A percentile compares a stretch with the other conserved stretches of the same genome.
Conservation (phyloP, 2,113 vertebrate species). For the Heterochromis multidens region DNA sequence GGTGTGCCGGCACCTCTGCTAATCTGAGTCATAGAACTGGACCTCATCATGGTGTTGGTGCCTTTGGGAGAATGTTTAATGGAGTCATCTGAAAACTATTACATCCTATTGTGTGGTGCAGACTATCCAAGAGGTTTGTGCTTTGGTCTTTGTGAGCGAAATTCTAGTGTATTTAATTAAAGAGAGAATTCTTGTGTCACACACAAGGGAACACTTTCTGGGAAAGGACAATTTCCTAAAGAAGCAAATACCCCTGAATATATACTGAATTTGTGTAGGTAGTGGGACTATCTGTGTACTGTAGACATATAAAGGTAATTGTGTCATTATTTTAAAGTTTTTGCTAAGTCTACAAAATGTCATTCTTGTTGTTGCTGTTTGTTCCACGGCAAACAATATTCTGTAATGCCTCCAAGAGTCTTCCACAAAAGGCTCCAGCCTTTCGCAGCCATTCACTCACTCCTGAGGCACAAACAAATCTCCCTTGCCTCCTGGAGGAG, state of each 20-base stretch:
- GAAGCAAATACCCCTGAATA: not conserved
- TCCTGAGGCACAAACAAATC: not conserved
- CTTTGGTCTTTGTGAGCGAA: not conserved
- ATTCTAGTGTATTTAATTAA: not conserved
- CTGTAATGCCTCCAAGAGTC: not conserved
- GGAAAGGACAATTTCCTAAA: not conserved
- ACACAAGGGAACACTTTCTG: not conserved
- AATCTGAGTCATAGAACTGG: not conserved
- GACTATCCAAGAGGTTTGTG: rapidly evolving
- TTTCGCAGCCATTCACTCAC: not conserved
- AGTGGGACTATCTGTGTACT: not conserved
- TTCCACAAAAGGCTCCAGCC: not conserved
- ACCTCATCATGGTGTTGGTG: rapidly evolving
- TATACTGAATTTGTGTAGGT: rapidly evolving
- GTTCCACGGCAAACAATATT: not conserved
- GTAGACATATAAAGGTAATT: not conserved
- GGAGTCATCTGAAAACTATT: not conserved
- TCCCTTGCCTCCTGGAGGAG: constrained; percentile 25
- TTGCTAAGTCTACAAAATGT: not conserved
- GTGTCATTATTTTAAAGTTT: not conserved
- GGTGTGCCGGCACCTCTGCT: not conserved
- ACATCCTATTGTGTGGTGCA: not conserved
- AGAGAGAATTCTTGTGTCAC: rapidly evolving
- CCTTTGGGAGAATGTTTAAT: not conserved
- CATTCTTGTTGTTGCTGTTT: not conserved